These are phyloP conservation scores for Schizotus pectinicornis DNA, from an alignment of 2,888 invertebrate genomes.

Conservation along the genomic window DNA sequence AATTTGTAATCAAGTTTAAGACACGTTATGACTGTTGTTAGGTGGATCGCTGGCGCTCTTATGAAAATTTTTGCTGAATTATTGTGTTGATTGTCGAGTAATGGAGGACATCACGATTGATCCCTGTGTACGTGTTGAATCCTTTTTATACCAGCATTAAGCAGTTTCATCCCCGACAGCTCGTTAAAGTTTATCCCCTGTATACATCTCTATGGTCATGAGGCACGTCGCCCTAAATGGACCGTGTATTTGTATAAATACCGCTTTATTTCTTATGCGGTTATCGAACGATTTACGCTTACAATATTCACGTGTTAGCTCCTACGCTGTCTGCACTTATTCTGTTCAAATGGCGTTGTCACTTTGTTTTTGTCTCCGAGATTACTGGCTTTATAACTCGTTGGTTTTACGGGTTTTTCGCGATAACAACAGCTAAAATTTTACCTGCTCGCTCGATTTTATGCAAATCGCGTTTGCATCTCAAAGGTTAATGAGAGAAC, in stretches of 20 bases:
- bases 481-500: slow-evolving; percentile 8
- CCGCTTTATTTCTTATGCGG: slow-evolving; percentile 27
- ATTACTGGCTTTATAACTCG: slow-evolving; percentile 6
- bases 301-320: slow-evolving; percentile 24
- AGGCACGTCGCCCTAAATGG: slow-evolving; percentile 35
- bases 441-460: no score
- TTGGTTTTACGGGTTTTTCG: slow-evolving; percentile 16
- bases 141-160: slow-evolving; percentile 12
- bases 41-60: no score
- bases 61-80: no score
- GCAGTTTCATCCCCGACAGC: slow-evolving; percentile 28
- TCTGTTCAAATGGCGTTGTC: slow-evolving; percentile 14
- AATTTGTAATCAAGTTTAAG: no score
- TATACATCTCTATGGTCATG: slow-evolving; percentile 28
- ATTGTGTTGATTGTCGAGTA: no score
- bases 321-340: slow-evolving; percentile 26
- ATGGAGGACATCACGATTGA: not conserved
- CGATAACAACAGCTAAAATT: not conserved
- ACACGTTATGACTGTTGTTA: no score
- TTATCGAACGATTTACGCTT: slow-evolving; percentile 23
- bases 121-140: slow-evolving; percentile 9
- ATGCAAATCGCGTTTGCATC: slow-evolving; percentile 6
- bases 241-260: slow-evolving; percentile 27
- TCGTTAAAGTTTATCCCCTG: slow-evolving; percentile 36
- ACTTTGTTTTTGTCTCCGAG: slow-evolving; percentile 15